Percentiles rank a stretch among this genome's conserved stretches.
Conservation (phyloP, 1,140 invertebrate genomes). For the Drosophila repletoides region DNA sequence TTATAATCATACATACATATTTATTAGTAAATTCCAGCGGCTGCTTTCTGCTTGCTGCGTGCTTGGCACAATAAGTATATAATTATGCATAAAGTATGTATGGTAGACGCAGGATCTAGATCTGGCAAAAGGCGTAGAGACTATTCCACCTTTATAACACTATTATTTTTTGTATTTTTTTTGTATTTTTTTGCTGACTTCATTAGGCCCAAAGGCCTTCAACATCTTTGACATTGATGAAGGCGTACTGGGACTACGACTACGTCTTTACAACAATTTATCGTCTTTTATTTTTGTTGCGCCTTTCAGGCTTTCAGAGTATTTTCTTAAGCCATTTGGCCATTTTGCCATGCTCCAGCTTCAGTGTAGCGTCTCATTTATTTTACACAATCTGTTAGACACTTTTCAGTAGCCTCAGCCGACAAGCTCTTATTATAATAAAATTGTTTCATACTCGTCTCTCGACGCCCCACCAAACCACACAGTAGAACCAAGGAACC, state of each 20-base stretch:
- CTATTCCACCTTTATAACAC: conserved; percentile 28
- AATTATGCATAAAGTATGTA: conserved; percentile 6
- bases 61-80: no score
- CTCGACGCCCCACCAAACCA: no score
- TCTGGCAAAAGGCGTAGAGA: no score
- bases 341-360: not conserved
- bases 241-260: conserved; percentile 16
- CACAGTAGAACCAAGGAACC: conserved; percentile 15
- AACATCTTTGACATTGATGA: conserved; percentile 40
- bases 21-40: no score
- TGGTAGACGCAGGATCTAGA: no score
- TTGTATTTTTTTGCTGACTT: conserved; percentile 16
- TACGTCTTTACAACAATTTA: conserved; percentile 31
- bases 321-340: conserved; percentile 1
- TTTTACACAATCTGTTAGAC: conserved; percentile 40
- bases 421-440: conserved; percentile 44
- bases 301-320: conserved; percentile 36
- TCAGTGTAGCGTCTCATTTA: conserved; percentile 12
- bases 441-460: conserved; percentile 47
- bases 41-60: no score
- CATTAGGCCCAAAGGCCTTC: conserved; percentile 42
- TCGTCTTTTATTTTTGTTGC: conserved; percentile 41
- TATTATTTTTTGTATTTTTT: conserved; percentile 13
- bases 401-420: conserved; percentile 35
- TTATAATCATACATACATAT: not conserved